Evolutionary conservation across 2,113 vertebrate genomes (phyloP).

Genomic region (Mionectes macconnelli): DNA sequence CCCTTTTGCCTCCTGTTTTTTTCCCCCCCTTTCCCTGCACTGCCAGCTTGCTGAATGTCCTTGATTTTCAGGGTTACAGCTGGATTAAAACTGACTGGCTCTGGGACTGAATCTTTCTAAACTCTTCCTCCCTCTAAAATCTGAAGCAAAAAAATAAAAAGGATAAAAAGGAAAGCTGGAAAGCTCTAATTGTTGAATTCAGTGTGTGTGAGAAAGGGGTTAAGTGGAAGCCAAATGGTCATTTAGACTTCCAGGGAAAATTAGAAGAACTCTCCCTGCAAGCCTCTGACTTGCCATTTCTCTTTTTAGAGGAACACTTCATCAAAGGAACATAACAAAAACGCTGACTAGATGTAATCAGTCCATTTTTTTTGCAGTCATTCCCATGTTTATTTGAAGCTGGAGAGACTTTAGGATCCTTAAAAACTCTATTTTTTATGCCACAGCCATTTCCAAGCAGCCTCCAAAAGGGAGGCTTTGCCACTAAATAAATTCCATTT

Average conservation of each 20-base stretch:
- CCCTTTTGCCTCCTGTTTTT: neutral
- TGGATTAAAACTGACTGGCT: neutral
- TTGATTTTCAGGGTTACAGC: neutral
- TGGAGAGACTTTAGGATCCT: neutral
- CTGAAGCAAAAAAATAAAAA: neutral
- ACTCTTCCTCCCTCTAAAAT: neutral
- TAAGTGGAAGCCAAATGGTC: neutral
- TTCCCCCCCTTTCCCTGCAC: neutral
- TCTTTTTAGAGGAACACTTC: neutral
- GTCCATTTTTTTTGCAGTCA: neutral
- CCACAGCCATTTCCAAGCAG: neutral
- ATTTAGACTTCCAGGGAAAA: neutral
- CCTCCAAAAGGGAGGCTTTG: neutral
- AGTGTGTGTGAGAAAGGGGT: neutral
- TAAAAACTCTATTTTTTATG: neutral
- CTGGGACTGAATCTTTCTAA: neutral
- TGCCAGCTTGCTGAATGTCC: neutral
- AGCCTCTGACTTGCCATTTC: neutral
- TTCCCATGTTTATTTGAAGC: neutral
- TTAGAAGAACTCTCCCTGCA: neutral
- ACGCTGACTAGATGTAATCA: neutral
- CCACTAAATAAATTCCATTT: neutral
- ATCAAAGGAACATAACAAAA: neutral
- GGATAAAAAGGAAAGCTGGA: neutral
- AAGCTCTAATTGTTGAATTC: neutral